These are phyloP conservation scores for Trachelus iudaicus DNA, from an alignment of 2,888 invertebrate species.

Conservation along the genomic window DNA sequence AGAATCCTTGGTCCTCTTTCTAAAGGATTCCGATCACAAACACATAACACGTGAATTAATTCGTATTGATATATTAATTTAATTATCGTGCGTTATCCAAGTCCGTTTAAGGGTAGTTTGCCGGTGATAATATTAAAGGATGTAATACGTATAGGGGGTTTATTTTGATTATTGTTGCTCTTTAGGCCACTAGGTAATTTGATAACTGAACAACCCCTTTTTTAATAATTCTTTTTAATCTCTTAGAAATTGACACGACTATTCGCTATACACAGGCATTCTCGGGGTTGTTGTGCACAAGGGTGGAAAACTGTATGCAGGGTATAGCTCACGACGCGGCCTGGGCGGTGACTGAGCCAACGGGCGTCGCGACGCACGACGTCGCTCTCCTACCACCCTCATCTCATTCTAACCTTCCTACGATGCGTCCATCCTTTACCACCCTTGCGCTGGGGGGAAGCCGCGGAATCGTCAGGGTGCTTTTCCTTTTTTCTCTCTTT, in stretches of 20 bases:
- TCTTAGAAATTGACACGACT: neutral
- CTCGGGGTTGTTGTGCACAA: neutral
- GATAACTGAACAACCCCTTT: neutral
- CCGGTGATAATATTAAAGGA: neutral
- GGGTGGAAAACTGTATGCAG: conserved; percentile 1
- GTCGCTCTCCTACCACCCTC: conserved; percentile 40
- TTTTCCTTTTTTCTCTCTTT: neutral
- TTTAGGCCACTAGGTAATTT: neutral
- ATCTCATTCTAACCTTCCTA: neutral
- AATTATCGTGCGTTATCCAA: neutral
- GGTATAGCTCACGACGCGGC: conserved; percentile 44
- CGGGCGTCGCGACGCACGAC: conserved; percentile 53
- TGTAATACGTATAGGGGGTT: neutral
- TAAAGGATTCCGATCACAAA: neutral
- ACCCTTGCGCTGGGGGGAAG: neutral
- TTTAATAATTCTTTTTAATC: neutral
- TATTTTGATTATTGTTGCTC: neutral
- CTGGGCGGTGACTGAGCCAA: conserved; percentile 61
- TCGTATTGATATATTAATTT: neutral
- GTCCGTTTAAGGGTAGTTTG: neutral
- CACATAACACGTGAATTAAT: neutral
- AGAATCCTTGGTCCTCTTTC: neutral
- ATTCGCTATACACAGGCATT: neutral
- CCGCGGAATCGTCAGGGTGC: neutral
- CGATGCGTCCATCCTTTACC: neutral